Evolutionary conservation across 2,888 invertebrate genomes (phyloP), one percentile per base, ranked within the genome.

Genomic region (Drosophila tanythrix): DNA sequence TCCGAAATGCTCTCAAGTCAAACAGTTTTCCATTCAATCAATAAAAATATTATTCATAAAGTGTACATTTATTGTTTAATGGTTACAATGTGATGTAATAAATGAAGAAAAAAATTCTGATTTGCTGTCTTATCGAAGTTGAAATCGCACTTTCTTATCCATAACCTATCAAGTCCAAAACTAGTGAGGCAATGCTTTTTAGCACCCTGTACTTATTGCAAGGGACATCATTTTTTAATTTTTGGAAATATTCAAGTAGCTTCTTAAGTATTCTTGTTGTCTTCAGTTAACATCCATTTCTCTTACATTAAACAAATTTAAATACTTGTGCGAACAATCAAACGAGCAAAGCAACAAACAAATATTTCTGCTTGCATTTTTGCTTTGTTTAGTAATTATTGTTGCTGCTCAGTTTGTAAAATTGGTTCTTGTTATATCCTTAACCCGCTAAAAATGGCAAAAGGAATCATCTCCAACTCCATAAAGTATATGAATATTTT

Each of bases 261-360:
- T 25, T 46, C 2, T 21, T 7, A 15, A 46, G 7, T 46, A 48
- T 66, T 61, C 48, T 72, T 74, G 64, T 71, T 21, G 65, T 72
- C 46, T 74, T 77, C 73, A 83, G 76, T 85, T 65, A 82, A 68
- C 69, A 55, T 74, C 83, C 73, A 73, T 65, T 71, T 78, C 68
- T 79, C 87, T 79, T 83, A 83, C 86, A 83, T 83, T 81, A 82
- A 87, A 88, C 81, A 83, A 88, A 84, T 82, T 89, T 88, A 89
- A 89, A 89, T 86, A 89, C 85, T 89, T 85, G 87, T 78, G 69
- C 82, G 82, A 89, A 84, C 84, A 87, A 83, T 87, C 84, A 75
- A 87, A 82, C 87, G 87, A 89, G 84, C 85, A 84, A 76, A 89
- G 65, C 78, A 84, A 86, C 83, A 86, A 84, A 89, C 88, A 86